phyloP scores from a whole-genome alignment of 2,888 invertebrate species.

The Ophion costatus region DNA sequence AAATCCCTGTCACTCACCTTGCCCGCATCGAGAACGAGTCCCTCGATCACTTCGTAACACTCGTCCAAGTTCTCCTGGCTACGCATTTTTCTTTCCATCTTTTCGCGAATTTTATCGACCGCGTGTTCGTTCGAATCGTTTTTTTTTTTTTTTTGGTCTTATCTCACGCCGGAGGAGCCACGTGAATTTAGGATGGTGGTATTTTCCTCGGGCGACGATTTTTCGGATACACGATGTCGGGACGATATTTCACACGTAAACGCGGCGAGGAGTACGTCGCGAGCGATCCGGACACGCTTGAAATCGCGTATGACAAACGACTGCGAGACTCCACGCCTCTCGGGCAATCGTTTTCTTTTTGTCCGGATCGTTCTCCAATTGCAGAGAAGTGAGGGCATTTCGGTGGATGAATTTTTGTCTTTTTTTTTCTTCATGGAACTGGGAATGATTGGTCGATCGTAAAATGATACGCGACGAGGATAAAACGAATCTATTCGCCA shows the following conservation, averaged over 20 bases:
- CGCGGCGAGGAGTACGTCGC: neutral
- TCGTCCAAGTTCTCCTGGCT: conserved; percentile 77
- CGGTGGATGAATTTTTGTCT: conserved; percentile 1
- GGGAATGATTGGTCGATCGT: conserved; percentile 46
- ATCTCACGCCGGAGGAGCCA: neutral
- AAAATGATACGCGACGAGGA: conserved; percentile 12
- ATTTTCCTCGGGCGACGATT: neutral
- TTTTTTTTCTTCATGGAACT: conserved; percentile 9
- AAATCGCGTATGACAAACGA: conserved; percentile 34
- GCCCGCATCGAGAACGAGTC: conserved; percentile 83
- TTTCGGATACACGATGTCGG: neutral
- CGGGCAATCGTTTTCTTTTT: conserved; percentile 27
- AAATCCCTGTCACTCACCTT: conserved; percentile 79
- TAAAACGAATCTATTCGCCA: neutral
- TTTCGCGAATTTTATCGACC: neutral
- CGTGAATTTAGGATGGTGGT: neutral
- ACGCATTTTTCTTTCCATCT: conserved; percentile 63
- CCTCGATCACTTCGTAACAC: conserved; percentile 82
- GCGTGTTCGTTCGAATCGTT: neutral
- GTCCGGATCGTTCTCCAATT: conserved; percentile 17
- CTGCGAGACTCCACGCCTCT: conserved; percentile 38
- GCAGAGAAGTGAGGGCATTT: conserved; percentile 34
- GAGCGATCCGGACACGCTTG: conserved; percentile 9
- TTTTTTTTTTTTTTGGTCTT: neutral
- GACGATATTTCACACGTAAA: neutral